These are phyloP conservation scores for Tragelaphus buxtoni DNA, from an alignment of 2,113 vertebrate species.

Conservation along the genomic window DNA sequence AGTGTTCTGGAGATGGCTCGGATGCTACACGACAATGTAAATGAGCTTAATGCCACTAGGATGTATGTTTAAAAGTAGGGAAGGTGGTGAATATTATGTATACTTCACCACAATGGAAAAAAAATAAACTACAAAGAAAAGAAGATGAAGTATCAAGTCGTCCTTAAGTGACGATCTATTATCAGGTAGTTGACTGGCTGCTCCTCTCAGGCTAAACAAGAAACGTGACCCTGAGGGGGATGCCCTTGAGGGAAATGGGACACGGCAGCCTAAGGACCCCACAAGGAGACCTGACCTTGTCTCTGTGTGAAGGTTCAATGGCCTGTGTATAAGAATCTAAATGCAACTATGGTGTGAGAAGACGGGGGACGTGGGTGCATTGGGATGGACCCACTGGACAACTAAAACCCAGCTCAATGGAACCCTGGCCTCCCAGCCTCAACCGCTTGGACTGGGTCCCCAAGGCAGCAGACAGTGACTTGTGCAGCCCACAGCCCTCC, in stretches of 20 bases:
- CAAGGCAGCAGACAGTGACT: neutral
- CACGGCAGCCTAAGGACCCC: neutral
- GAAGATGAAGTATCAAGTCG: fast-evolving
- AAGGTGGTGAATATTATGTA: fast-evolving
- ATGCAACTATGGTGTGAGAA: neutral
- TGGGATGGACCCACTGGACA: neutral
- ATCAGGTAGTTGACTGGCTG: neutral
- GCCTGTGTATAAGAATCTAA: neutral
- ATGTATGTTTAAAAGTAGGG: neutral
- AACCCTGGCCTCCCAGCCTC: neutral
- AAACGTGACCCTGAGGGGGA: neutral
- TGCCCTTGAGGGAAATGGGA: neutral
- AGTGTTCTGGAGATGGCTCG: neutral
- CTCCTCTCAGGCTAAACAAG: neutral
- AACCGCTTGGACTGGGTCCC: neutral
- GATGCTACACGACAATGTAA: neutral
- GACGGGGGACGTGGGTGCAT: neutral
- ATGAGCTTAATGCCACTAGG: too few relatives aligned
- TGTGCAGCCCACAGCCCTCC: neutral
- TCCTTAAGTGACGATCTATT: neutral
- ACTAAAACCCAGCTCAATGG: neutral
- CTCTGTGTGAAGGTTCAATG: neutral
- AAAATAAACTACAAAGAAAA: neutral
- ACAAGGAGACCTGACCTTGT: neutral
- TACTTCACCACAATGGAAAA: neutral